These are phyloP conservation scores for Ptychobarbus kaznakovi DNA, from an alignment of 2,797 vertebrate genomes.

Conservation along the genomic window DNA sequence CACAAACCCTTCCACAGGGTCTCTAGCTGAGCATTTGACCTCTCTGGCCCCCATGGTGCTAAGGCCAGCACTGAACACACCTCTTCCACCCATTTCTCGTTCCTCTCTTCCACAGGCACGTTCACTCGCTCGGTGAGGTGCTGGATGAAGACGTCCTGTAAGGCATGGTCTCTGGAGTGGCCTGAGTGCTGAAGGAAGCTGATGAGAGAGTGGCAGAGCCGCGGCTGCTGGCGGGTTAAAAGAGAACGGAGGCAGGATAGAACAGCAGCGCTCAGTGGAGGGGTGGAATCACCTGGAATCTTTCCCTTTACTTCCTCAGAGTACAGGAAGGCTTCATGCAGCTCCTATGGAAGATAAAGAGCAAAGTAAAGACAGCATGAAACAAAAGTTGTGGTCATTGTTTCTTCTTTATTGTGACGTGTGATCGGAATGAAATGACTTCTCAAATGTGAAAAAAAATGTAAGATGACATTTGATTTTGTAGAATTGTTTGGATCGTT, in stretches of 20 bases:
- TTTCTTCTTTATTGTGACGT: background rate
- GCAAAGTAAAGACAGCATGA: background rate
- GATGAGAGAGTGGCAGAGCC: conserved; percentile 81
- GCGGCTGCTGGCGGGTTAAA: conserved; percentile 78
- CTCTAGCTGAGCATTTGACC: conserved; percentile 73
- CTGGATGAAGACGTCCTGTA: conserved; percentile 84
- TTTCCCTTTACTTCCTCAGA: conserved; percentile 65
- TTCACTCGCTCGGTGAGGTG: conserved; percentile 80
- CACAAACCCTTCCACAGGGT: conserved; percentile 86
- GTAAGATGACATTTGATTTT: no score
- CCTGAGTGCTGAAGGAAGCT: conserved; percentile 75
- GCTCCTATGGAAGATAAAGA: conserved; percentile 76
- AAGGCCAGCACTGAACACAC: conserved; percentile 81
- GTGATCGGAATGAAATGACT: background rate
- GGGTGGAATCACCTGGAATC: conserved; percentile 61
- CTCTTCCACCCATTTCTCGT: conserved; percentile 72
- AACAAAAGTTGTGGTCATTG: background rate
- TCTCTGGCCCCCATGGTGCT: conserved; percentile 77
- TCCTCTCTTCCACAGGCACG: conserved; percentile 65
- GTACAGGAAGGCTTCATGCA: conserved; percentile 82
- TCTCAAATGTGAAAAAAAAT: background rate
- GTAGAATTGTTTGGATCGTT: no score
- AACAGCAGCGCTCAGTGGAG: conserved; percentile 72
- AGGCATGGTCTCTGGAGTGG: conserved; percentile 56
- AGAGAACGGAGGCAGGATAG: conserved; percentile 80